A percentile compares a stretch with the other conserved stretches of the same genome.
Conservation (phyloP, 2,888 invertebrate genomes). For the Dorcus parallelipipedus region DNA sequence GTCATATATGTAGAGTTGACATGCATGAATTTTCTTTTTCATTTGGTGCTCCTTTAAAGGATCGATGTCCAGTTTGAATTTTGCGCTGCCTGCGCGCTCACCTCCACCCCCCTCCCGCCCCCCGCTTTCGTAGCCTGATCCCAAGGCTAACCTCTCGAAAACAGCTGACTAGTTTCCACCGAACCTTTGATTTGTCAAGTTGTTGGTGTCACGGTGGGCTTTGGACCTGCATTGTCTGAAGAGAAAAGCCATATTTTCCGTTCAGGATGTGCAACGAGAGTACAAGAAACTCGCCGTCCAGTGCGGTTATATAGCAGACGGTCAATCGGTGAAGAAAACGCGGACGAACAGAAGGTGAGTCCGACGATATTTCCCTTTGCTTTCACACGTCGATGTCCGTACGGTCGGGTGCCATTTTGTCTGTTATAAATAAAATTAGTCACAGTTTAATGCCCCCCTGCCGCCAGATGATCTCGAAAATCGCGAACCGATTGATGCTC, state of each 20-base stretch:
- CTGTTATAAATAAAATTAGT: constrained; percentile 29
- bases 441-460: constrained; percentile 11
- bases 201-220: neutral
- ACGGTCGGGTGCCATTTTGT: constrained; percentile 33
- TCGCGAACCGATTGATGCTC: too few relatives aligned
- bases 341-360: constrained; percentile 26
- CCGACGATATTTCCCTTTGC: constrained; percentile 1
- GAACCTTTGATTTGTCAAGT: constrained; percentile 31
- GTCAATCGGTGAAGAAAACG: constrained; percentile 17
- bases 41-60: neutral
- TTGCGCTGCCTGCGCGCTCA: constrained; percentile 11
- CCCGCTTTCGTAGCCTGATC: neutral
- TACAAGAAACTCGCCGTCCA: constrained; percentile 24
- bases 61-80: constrained; percentile 12
- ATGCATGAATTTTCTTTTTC: too few relatives aligned
- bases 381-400: neutral
- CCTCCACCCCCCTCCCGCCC: neutral
- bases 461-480: too few relatives aligned
- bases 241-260: constrained; percentile 25
- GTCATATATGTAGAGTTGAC: too few relatives aligned
- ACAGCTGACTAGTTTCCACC: constrained; percentile 36
- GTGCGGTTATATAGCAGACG: constrained; percentile 35
- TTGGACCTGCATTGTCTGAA: constrained; percentile 28
- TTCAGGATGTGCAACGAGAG: constrained; percentile 30
- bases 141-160: constrained; percentile 24